Evolutionary conservation across 1,140 invertebrate genomes (phyloP), one percentile per base, ranked within the genome.

Genomic region (Caenorhabditis latens): DNA sequence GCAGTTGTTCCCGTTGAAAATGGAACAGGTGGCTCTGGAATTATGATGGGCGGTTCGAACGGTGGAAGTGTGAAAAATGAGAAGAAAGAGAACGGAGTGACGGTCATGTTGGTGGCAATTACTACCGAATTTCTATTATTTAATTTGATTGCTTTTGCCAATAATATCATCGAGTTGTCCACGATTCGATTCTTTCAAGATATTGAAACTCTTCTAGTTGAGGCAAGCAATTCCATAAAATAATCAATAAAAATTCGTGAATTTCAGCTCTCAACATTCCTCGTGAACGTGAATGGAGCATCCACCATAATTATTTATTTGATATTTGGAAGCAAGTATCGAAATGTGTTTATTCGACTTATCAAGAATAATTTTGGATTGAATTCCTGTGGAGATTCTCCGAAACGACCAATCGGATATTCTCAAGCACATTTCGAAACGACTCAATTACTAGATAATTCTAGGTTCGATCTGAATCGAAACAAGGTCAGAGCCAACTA

Each of bases 91-190:
- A 58, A 84, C 14, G 83, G 83, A n/a, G 83, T 84, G 2, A 84
- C 83, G 43, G 61, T 89, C 11, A 89, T 89, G 88, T 79, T 89
- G 3, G 84, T 89, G 61, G 88, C 83, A 48, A 86, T 89, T 43
- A 86, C 88, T 13, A 86, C 87, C 1, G 83, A 79, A 40, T 89
- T 89, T 65, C 46, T 89, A 32, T 57, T 88, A 16, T 88, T 88
- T 84, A 89, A 89, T 48, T 40, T 83, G n/a, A 63, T 89, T 48
- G 88, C 88, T 5, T 89, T 89, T 21, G 71, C 83, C 19, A 89
- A 88, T 48, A 89, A 89, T 85, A 87, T 89, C 32, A 83, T 89
- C 5, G 88, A 89, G 42, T 24, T 86, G 11, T 83, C 57, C 40
- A 86, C 55, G 2, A 85, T 79, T 55, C 85, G 88, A 19, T 55